A percentile compares a stretch with the other conserved stretches of the same genome.
These are phyloP conservation scores for Lysiphlebus fabarum DNA, from an alignment of 1,140 invertebrate species.

Conservation along the genomic window DNA sequence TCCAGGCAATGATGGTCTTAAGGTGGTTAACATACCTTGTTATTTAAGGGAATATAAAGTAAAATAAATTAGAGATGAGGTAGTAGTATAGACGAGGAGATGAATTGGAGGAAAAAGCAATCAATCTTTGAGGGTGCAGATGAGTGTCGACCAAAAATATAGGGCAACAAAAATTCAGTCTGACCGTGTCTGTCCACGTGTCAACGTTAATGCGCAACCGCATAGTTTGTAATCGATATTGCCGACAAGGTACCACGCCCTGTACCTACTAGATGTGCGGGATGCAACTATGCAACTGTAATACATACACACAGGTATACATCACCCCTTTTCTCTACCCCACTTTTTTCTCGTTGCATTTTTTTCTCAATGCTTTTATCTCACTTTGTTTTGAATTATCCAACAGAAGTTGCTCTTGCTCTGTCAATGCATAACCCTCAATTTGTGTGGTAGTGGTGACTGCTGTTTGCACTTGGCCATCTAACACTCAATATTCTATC, in stretches of 20 bases:
- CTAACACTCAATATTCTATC: too few relatives aligned
- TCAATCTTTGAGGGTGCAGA: constrained; percentile 55
- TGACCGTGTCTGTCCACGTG: constrained; percentile 49
- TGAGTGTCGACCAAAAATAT: constrained; percentile 54
- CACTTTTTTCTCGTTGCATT: not conserved
- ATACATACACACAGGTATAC: not conserved
- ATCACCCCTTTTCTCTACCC: not conserved
- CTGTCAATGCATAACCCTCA: not conserved
- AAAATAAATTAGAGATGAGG: too few relatives aligned
- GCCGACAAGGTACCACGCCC: constrained; percentile 56
- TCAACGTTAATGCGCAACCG: constrained; percentile 55
- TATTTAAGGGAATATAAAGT: too few relatives aligned
- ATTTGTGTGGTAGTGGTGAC: not conserved
- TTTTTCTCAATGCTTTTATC: too few relatives aligned
- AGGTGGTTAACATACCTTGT: too few relatives aligned
- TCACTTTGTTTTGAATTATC: not conserved
- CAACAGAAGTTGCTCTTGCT: not conserved
- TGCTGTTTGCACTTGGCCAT: too few relatives aligned
- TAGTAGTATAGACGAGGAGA: constrained; percentile 1
- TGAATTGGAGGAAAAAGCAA: constrained; percentile 43
- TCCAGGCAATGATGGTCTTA: too few relatives aligned
- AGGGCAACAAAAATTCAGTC: constrained; percentile 55
- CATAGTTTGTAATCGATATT: constrained; percentile 55
- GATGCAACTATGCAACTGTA: constrained; percentile 40
- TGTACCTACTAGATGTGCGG: constrained; percentile 54